phyloP scores from a whole-genome alignment of 2,113 vertebrate genomes.

The Morone chrysops region DNA sequence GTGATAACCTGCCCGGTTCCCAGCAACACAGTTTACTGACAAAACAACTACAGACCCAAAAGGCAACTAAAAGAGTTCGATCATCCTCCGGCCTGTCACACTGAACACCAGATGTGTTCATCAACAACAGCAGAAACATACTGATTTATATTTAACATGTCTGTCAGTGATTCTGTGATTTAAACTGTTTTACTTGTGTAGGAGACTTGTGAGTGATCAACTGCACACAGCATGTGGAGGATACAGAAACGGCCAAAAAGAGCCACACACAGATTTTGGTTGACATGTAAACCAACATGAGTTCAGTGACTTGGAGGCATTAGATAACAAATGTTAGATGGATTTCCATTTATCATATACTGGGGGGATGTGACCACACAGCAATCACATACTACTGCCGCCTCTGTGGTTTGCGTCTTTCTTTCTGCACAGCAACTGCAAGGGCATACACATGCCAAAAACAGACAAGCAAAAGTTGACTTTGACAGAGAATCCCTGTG shows the following conservation, averaged over 20 bases:
- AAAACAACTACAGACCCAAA: not conserved
- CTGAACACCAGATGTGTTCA: not conserved
- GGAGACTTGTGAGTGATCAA: not conserved
- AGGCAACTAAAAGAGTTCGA: not conserved
- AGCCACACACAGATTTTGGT: not conserved
- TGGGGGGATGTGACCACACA: not conserved
- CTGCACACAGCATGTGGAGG: not conserved
- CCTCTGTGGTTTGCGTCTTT: slow-evolving; percentile 29
- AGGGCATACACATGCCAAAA: not conserved
- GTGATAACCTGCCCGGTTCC: not conserved
- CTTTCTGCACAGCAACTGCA: not conserved
- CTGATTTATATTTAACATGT: not conserved
- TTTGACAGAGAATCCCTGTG: slow-evolving; percentile 12
- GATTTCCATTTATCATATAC: not conserved
- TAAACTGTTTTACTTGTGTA: not conserved
- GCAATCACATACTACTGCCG: not conserved
- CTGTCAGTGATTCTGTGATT: not conserved
- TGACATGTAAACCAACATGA: not conserved
- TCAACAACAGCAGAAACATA: not conserved
- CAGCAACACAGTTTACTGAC: not conserved
- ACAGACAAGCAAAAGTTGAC: slow-evolving; percentile 7
- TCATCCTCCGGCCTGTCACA: not conserved
- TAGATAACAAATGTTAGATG: not conserved
- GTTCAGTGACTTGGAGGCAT: not conserved
- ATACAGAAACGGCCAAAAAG: no score